A percentile compares a stretch with the other conserved stretches of the same genome.
Evolutionary conservation across 2,113 vertebrate genomes (phyloP).

Genomic region (Elgaria multicarinata): DNA sequence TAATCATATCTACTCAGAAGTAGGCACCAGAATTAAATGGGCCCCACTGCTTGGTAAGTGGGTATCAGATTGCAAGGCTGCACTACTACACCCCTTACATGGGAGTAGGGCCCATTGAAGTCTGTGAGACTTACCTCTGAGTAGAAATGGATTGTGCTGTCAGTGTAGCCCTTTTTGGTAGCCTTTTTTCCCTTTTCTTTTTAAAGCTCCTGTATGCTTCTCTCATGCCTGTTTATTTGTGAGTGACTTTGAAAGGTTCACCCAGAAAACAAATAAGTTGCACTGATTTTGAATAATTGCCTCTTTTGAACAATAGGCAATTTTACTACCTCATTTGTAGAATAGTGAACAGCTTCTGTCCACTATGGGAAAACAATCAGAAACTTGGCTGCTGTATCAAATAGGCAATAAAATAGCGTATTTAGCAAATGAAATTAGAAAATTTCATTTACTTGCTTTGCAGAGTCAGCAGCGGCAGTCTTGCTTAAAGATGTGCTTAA

Average conservation of each 20-base stretch:
- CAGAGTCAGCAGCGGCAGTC: constrained; percentile 56
- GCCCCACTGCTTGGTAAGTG: neutral
- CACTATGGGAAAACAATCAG: constrained; percentile 62
- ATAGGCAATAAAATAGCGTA: constrained; percentile 56
- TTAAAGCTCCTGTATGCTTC: neutral
- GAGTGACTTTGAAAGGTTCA: constrained; percentile 38
- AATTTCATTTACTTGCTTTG: constrained; percentile 59
- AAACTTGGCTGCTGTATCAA: constrained; percentile 58
- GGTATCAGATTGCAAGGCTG: neutral
- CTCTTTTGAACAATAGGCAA: constrained; percentile 61
- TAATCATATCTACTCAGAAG: no score
- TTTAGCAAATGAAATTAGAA: constrained; percentile 70
- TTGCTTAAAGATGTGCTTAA: constrained; percentile 62
- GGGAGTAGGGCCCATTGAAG: neutral
- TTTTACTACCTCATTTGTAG: constrained; percentile 61
- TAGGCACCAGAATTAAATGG: neutral
- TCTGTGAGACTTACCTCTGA: neutral
- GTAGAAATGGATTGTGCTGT: neutral
- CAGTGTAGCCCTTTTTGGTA: neutral
- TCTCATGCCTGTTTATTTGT: constrained; percentile 26
- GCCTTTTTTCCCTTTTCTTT: neutral
- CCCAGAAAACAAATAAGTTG: constrained; percentile 36
- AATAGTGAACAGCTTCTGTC: constrained; percentile 59
- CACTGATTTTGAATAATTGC: constrained; percentile 59
- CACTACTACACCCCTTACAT: neutral